phyloP scores from a whole-genome alignment of 2,888 invertebrate genomes.

The Sussaba pulchella region DNA sequence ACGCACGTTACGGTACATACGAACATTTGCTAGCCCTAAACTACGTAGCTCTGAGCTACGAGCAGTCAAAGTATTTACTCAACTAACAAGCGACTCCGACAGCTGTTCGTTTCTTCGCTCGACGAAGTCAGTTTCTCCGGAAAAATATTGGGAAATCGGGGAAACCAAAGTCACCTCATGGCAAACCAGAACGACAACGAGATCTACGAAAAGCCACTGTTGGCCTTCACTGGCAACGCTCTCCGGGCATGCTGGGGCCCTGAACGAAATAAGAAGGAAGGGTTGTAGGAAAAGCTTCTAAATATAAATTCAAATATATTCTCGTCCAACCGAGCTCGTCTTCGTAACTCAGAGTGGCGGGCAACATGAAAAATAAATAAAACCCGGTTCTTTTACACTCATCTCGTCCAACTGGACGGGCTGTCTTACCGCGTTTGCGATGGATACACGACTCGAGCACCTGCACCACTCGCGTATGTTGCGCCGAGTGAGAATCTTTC shows the following conservation, averaged over 20 bases:
- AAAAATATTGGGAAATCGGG: slow-evolving; percentile 63
- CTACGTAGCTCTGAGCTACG: slow-evolving; percentile 10
- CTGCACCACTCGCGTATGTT: slow-evolving; percentile 47
- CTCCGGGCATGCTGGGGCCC: slow-evolving; percentile 57
- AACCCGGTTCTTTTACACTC: slow-evolving; percentile 46
- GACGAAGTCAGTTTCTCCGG: slow-evolving; percentile 28
- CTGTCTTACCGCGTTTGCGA: slow-evolving; percentile 31
- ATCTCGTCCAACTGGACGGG: slow-evolving; percentile 52
- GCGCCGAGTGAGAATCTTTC: slow-evolving; percentile 52
- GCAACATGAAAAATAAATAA: slow-evolving; percentile 64
- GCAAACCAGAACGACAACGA: slow-evolving; percentile 39
- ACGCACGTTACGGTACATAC: slow-evolving; percentile 43
- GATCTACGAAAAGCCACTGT: slow-evolving; percentile 45
- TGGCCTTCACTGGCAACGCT: slow-evolving; percentile 44
- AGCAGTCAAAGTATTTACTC: slow-evolving; percentile 66
- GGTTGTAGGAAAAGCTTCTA: slow-evolving; percentile 60
- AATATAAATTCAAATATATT: slow-evolving; percentile 66
- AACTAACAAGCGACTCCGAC: slow-evolving; percentile 67
- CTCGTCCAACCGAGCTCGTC: slow-evolving; percentile 54
- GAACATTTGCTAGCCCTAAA: slow-evolving; percentile 9
- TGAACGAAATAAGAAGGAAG: slow-evolving; percentile 56
- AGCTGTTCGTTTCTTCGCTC: slow-evolving; percentile 41
- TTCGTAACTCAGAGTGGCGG: slow-evolving; percentile 64
- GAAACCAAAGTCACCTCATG: slow-evolving; percentile 35
- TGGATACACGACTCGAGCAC: slow-evolving; percentile 58